Percentiles rank a stretch among this genome's conserved stretches.
These are phyloP conservation scores for Eudorcas thomsonii DNA, from an alignment of 2,113 vertebrate genomes.

Conservation along the genomic window DNA sequence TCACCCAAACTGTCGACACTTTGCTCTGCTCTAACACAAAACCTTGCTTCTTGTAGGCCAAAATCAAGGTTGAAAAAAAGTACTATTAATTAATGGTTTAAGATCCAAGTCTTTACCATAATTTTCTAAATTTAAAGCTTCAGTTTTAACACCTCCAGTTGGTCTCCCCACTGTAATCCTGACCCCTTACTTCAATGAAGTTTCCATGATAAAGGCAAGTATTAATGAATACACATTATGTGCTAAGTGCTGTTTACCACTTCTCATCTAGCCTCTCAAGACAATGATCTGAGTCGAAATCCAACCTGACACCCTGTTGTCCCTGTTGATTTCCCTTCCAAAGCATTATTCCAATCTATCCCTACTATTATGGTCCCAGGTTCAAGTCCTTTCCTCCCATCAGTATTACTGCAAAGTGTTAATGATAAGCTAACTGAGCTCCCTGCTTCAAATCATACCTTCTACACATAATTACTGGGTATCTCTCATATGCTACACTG, in stretches of 20 bases:
- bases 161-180: neutral
- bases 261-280: neutral
- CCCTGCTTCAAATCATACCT: neutral
- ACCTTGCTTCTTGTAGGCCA: neutral
- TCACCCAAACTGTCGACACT: neutral
- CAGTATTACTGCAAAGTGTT: neutral
- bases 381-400: neutral
- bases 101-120: neutral
- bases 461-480: neutral
- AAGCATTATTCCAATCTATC: neutral
- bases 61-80: neutral
- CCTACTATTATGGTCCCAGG: neutral
- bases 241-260: neutral
- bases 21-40: neutral
- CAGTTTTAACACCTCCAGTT: neutral
- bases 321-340: neutral
- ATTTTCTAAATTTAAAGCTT: slow-evolving; percentile 23
- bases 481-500: neutral
- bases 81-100: neutral
- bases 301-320: neutral
- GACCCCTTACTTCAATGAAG: neutral
- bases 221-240: neutral
- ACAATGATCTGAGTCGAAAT: neutral
- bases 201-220: neutral
- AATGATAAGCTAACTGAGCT: neutral